A percentile compares a stretch with the other conserved stretches of the same genome.
Evolutionary conservation across 2,113 vertebrate species (phyloP).

Genomic region (Clupea harengus): DNA sequence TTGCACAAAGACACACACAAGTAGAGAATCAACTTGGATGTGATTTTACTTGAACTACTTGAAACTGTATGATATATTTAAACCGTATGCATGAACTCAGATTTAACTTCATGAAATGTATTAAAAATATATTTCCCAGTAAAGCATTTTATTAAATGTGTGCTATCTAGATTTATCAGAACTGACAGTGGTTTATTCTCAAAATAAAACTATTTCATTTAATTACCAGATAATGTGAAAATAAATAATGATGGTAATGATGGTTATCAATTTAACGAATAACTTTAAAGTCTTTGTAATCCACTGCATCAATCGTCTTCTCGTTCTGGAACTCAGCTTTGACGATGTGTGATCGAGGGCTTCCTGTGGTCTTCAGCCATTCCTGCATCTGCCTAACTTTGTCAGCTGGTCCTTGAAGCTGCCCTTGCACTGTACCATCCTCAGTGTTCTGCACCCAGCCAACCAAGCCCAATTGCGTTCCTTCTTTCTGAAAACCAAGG

Average conservation of each 20-base stretch:
- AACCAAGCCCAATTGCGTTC: conserved; percentile 82
- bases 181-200: background rate
- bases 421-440: conserved; percentile 83
- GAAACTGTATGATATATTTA: no score
- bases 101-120: no score
- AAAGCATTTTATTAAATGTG: no score
- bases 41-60: no score
- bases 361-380: conserved; percentile 85
- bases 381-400: conserved; percentile 82
- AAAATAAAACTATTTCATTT: background rate
- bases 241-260: conserved; percentile 55
- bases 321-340: conserved; percentile 84
- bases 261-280: conserved; percentile 48
- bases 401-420: conserved; percentile 76
- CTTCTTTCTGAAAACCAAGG: conserved; percentile 76
- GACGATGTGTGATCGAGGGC: conserved; percentile 83
- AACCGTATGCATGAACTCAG: no score
- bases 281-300: conserved; percentile 81
- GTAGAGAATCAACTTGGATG: no score
- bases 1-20: no score
- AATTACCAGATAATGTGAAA: conserved; percentile 23
- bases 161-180: background rate
- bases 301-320: conserved; percentile 70
- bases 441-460: conserved; percentile 92
- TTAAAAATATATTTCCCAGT: no score